A percentile compares a stretch with the other conserved stretches of the same genome.
Conservation (phyloP, 1,140 invertebrate genomes). For the Pseudoatta argentina region DNA sequence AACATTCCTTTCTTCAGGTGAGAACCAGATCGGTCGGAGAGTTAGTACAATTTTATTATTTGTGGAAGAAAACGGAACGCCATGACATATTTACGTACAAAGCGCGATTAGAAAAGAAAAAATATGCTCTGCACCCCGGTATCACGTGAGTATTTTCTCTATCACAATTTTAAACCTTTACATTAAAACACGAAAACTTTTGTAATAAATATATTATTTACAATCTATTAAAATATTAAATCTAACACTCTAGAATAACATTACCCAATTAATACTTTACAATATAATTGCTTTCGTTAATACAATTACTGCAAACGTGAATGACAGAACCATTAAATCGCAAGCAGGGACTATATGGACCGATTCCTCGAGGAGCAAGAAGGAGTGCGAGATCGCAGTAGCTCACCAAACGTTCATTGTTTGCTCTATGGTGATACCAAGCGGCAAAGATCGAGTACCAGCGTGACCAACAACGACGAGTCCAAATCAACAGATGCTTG, state of each 20-base stretch:
- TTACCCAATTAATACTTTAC: slow-evolving; percentile 10
- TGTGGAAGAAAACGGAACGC: slow-evolving; percentile 99
- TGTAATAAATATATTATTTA: neutral
- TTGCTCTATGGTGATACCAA: slow-evolving; percentile 89
- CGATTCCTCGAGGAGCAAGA: slow-evolving; percentile 91
- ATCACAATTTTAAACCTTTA: neutral
- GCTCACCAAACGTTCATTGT: slow-evolving; percentile 88
- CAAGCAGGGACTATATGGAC: slow-evolving; percentile 91
- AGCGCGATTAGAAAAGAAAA: slow-evolving; percentile 92
- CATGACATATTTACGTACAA: slow-evolving; percentile 96
- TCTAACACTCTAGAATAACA: neutral
- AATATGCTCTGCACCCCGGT: slow-evolving; percentile 92
- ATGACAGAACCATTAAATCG: slow-evolving; percentile 74
- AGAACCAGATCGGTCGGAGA: slow-evolving; percentile 98
- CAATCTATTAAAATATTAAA: neutral
- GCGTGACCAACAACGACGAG: slow-evolving; percentile 80
- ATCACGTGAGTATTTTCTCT: slow-evolving; percentile 88
- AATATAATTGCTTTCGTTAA: slow-evolving; percentile 39
- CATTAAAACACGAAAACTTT: slow-evolving; percentile 25
- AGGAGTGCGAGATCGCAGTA: slow-evolving; percentile 85
- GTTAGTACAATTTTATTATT: slow-evolving; percentile 98
- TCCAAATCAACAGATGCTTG: slow-evolving; percentile 80
- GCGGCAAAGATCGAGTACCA: slow-evolving; percentile 84
- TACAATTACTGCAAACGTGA: slow-evolving; percentile 64
- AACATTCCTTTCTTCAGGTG: slow-evolving; percentile 87